Evolutionary conservation across 2,113 vertebrate species (phyloP).

Genomic region (Syngnathus typhle): DNA sequence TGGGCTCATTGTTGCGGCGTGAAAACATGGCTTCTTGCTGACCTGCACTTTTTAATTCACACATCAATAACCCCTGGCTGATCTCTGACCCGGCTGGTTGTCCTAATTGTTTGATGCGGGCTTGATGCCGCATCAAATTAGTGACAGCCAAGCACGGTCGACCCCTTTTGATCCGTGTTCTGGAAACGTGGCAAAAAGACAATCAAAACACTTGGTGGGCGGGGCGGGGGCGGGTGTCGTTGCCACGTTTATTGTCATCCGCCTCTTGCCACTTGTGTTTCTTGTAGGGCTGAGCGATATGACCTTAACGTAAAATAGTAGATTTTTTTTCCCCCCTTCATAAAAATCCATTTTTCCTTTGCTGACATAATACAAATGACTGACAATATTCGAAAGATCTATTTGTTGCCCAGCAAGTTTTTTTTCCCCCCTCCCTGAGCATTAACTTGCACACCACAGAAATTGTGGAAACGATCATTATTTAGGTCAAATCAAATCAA

Average conservation of each 20-base stretch:
- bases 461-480: too few species aligned
- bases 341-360: too few species aligned
- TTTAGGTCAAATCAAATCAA: too few species aligned
- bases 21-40: slow-evolving; percentile 73
- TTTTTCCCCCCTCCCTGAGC: too few species aligned
- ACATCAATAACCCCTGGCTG: slow-evolving; percentile 68
- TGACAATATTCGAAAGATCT: too few species aligned
- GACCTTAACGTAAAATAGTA: too few species aligned
- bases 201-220: neutral
- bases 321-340: too few species aligned
- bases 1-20: slow-evolving; percentile 59
- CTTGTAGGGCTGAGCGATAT: too few species aligned
- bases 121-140: slow-evolving; percentile 69
- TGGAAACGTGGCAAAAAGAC: slow-evolving; percentile 22
- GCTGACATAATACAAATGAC: too few species aligned
- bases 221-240: neutral
- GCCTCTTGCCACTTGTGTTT: neutral
- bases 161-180: slow-evolving; percentile 27
- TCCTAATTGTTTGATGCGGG: slow-evolving; percentile 71
- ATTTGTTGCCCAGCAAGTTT: too few species aligned
- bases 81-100: slow-evolving; percentile 67
- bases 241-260: neutral
- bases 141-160: slow-evolving; percentile 17
- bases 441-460: too few species aligned
- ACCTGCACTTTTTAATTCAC: slow-evolving; percentile 76